A percentile compares a stretch with the other conserved stretches of the same genome.
These are phyloP conservation scores for Empidonax alnorum DNA, from an alignment of 2,113 vertebrate species.

Conservation along the genomic window DNA sequence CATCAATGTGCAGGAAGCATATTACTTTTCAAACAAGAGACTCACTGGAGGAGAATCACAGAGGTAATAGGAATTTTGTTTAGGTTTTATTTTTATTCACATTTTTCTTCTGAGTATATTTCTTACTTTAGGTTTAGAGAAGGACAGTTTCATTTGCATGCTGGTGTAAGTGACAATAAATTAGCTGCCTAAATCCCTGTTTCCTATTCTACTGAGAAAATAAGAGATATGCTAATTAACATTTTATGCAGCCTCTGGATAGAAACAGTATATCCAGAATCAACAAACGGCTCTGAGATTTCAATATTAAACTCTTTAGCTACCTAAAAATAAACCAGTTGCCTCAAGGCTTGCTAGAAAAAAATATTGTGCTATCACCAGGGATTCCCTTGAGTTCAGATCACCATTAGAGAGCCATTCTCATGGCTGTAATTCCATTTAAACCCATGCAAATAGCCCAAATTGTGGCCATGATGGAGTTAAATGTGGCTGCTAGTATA, in stretches of 20 bases:
- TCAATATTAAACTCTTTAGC: not conserved
- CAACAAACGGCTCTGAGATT: not conserved
- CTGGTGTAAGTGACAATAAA: constrained; percentile 1
- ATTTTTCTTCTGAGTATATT: not conserved
- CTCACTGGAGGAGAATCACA: not conserved
- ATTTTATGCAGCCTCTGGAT: not conserved
- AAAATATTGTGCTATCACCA: not conserved
- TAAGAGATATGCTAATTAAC: not conserved
- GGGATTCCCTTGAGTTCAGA: not conserved
- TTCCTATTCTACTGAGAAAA: not conserved
- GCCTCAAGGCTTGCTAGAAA: not conserved
- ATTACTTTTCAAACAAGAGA: not conserved
- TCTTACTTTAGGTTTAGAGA: not conserved
- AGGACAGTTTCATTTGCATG: not conserved
- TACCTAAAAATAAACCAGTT: not conserved
- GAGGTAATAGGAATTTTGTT: not conserved
- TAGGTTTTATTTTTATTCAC: not conserved
- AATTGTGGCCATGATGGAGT: not conserved
- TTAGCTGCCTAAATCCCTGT: not conserved
- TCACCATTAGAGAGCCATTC: not conserved
- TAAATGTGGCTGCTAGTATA: not conserved
- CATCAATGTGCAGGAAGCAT: not conserved
- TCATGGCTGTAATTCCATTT: not conserved
- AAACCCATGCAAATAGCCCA: not conserved
- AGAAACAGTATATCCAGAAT: not conserved